phyloP scores from a whole-genome alignment of 2,797 vertebrate genomes.

The Nannoperca obscura region DNA sequence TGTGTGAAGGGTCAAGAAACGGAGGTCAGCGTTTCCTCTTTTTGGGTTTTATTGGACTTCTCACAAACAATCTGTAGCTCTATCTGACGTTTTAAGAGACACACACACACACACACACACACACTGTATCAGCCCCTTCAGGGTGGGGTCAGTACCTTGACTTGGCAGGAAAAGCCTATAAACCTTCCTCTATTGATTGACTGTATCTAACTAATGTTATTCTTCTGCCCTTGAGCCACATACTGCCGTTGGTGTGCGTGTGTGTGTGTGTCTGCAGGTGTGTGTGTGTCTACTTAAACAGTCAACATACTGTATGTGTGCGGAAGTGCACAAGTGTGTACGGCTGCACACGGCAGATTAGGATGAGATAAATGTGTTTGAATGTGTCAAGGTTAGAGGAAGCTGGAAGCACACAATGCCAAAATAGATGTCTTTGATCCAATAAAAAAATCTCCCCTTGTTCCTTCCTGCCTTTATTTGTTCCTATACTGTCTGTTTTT shows the following conservation, averaged over 20 bases:
- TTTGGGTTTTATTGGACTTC: constrained; percentile 32
- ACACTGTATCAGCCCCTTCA: constrained; percentile 43
- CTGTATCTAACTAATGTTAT: constrained; percentile 68
- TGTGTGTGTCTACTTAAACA: constrained; percentile 17
- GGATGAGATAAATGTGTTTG: constrained; percentile 79
- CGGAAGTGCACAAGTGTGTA: constrained; percentile 27
- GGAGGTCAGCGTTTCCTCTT: constrained; percentile 47
- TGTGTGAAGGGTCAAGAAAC: constrained; percentile 31
- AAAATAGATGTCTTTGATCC: constrained; percentile 66
- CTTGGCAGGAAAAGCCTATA: constrained; percentile 77
- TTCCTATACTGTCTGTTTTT: constrained; percentile 45
- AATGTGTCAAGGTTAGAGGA: constrained; percentile 79
- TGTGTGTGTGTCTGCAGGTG: constrained; percentile 15
- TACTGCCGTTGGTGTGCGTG: constrained; percentile 56
- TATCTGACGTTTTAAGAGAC: constrained; percentile 19
- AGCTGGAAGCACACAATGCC: constrained; percentile 43
- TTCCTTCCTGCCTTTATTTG: constrained; percentile 49
- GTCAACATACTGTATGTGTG: constrained; percentile 20
- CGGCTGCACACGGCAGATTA: constrained; percentile 65
- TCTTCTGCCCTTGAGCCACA: constrained; percentile 76
- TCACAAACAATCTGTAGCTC: constrained; percentile 37
- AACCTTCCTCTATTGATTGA: constrained; percentile 77
- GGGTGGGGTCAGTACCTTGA: constrained; percentile 69
- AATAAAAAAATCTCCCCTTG: constrained; percentile 50
- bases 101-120: constrained; percentile 23